Base-by-base conservation (phyloP, 2,797 vertebrate genomes). In the Balearica regulorum region DNA sequence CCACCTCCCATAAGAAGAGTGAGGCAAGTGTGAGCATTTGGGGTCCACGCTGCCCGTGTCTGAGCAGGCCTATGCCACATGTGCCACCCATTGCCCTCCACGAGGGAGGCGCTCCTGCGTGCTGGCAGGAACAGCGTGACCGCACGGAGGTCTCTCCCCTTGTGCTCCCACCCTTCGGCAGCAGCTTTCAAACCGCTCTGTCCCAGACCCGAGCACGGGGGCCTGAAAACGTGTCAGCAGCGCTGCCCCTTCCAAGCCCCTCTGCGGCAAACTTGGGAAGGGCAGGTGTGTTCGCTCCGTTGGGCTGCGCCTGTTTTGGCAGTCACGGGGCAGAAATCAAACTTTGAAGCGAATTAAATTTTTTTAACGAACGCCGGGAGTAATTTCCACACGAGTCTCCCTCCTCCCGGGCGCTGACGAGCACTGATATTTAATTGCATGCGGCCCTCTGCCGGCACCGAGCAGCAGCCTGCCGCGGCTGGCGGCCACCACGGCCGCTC, bases 121-220 rank as follows among this genome's bases (percentile, higher is more conserved):
- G 37, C 58, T 11, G 37, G 33, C 62, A 75, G 48, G 22, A 41
- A 13, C 16, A 9, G 46, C 1, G 4, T 13, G 68, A 57, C 21
- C 5, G 55, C 39, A 11, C 11, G 5, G 44, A 26, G 35, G 46
- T 1, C 1, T 46, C 43, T 79, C 53, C 29, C 24, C 65, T 54
- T 24, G 13, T 51, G 57, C 49, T 58, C 55, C 24, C 72, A 54
- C 15, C 33, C 49, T 43, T n/a, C 6, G 3, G 64, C n/a, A 83
- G 16, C 31, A 51, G 78, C n/a, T 83, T 44, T 16, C 53, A 71
- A 20, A 75, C 16, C 33, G 53, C 58, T 51, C n/a, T 28, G 39
- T 22, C 35, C 68, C 7, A 16, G 5, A 37, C 1, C 2, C 0
- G 2, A 29, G 24, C 4, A 1, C 1, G 6, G 54, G 37, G 5